Percentiles rank a stretch among this genome's conserved stretches.
Conservation (phyloP, 2,113 vertebrate genomes). For the Perca flavescens region DNA sequence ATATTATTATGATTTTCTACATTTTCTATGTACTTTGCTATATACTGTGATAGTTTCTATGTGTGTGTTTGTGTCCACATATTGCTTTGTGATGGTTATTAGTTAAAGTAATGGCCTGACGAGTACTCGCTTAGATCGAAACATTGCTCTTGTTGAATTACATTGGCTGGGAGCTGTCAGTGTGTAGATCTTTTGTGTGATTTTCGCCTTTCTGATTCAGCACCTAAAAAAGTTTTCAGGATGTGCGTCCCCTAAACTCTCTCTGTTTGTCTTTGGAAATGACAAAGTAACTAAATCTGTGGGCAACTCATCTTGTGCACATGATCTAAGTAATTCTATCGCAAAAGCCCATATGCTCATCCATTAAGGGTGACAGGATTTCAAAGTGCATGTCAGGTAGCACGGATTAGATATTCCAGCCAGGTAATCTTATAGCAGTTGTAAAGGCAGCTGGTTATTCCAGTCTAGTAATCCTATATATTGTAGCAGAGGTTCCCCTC, state of each 20-base stretch:
- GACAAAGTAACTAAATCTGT: slow-evolving; percentile 35
- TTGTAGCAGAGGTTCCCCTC: slow-evolving; percentile 36
- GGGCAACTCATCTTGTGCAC: slow-evolving; percentile 36
- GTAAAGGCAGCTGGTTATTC: slow-evolving; percentile 67
- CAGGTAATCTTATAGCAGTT: slow-evolving; percentile 72
- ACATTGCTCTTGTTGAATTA: background rate
- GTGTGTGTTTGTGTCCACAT: background rate
- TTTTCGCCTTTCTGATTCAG: background rate
- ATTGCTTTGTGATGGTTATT: background rate
- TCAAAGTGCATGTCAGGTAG: slow-evolving; percentile 73
- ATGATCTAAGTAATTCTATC: slow-evolving; percentile 69
- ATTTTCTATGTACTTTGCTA: background rate
- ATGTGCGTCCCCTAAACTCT: background rate
- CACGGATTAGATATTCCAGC: slow-evolving; percentile 66
- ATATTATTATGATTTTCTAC: background rate
- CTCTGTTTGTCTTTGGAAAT: background rate
- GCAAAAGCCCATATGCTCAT: slow-evolving; percentile 62
- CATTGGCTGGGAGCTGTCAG: background rate
- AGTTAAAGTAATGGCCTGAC: background rate
- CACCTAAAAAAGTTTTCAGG: background rate
- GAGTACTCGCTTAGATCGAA: background rate
- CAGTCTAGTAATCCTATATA: slow-evolving; percentile 78
- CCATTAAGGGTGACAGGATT: slow-evolving; percentile 70
- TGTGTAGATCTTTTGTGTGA: background rate
- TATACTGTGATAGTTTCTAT: no score